Evolutionary conservation across 1,140 invertebrate species (phyloP).

Genomic region (Drosophila melanica): DNA sequence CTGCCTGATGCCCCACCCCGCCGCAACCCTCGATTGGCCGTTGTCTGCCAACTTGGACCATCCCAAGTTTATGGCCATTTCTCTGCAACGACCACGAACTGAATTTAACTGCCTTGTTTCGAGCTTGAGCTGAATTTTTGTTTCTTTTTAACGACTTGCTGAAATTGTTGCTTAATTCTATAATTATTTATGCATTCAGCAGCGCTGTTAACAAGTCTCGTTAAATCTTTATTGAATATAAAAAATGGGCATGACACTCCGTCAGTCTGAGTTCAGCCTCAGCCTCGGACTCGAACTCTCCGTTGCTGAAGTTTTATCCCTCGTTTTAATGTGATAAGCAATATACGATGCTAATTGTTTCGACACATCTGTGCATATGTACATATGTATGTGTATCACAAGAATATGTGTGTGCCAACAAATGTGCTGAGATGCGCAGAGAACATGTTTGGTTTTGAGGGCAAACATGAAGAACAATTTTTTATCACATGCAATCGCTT

Average conservation of each 20-base stretch:
- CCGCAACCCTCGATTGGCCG: neutral
- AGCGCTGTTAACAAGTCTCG: slow-evolving; percentile 64
- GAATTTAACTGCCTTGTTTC: slow-evolving; percentile 71
- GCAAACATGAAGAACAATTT: slow-evolving; percentile 25
- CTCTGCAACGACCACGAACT: slow-evolving; percentile 59
- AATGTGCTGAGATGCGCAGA: slow-evolving; percentile 1
- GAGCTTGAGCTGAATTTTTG: slow-evolving; percentile 20
- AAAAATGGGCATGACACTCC: slow-evolving; percentile 57
- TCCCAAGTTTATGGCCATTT: slow-evolving; percentile 47
- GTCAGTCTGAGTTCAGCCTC: neutral
- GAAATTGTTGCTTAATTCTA: slow-evolving; percentile 80
- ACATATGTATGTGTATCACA: neutral
- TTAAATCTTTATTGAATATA: slow-evolving; percentile 76
- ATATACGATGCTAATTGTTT: slow-evolving; percentile 45
- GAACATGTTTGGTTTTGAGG: slow-evolving; percentile 40
- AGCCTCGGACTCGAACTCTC: too few relatives aligned
- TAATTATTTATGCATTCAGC: slow-evolving; percentile 76
- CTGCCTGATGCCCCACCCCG: neutral
- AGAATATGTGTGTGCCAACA: slow-evolving; percentile 6
- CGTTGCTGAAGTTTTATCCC: slow-evolving; percentile 7
- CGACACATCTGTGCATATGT: slow-evolving; percentile 52
- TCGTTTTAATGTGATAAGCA: slow-evolving; percentile 36
- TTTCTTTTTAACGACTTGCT: slow-evolving; percentile 60
- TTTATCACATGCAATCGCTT: too few relatives aligned
- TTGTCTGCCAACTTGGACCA: slow-evolving; percentile 16